These are phyloP conservation scores for cattle (Bos taurus) DNA, from an alignment of 2,113 vertebrate species.

Conservation along the genomic window DNA sequence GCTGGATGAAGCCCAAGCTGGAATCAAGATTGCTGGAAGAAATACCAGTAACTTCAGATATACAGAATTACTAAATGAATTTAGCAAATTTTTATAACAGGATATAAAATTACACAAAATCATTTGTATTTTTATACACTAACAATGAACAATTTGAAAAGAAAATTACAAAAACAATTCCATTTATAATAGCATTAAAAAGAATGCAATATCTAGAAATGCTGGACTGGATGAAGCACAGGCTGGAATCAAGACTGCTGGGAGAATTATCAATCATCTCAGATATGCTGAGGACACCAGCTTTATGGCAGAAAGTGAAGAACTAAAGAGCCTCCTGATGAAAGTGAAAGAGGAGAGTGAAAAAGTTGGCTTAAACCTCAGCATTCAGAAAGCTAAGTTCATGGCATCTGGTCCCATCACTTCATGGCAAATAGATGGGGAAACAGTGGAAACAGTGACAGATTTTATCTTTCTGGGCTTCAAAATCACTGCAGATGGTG, in stretches of 20 bases:
- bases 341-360: not conserved
- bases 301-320: not conserved
- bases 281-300: not conserved
- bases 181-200: not conserved
- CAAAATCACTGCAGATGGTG: not conserved
- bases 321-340: not conserved
- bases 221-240: not conserved
- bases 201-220: not conserved
- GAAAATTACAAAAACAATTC: not conserved
- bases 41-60: not conserved
- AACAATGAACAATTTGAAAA: not conserved
- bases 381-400: not conserved
- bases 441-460: not conserved
- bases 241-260: not conserved
- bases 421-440: not conserved
- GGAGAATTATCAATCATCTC: not conserved
- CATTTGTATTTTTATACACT: not conserved
- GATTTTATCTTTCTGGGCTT: not conserved
- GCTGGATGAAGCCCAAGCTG: not conserved
- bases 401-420: not conserved
- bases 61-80: not conserved
- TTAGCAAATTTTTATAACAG: not conserved
- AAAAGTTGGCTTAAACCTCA: not conserved
- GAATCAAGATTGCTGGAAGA: not conserved
- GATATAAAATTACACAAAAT: not conserved